Conservation (phyloP, 2,113 vertebrate genomes). For the Delphinus delphis region DNA sequence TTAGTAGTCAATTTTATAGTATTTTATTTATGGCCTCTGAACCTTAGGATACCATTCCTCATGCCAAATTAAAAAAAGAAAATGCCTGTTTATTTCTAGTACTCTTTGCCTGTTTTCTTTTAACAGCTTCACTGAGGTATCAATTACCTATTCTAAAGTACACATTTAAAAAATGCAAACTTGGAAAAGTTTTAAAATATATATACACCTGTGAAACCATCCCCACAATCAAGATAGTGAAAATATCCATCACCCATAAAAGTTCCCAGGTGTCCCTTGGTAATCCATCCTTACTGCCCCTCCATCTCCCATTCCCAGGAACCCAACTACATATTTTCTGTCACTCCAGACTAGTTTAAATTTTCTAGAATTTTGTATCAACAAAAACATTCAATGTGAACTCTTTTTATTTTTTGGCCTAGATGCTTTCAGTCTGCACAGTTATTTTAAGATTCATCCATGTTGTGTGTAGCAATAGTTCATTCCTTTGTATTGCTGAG, state of each 20-base stretch:
- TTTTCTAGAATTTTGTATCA: not conserved
- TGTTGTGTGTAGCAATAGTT: not conserved
- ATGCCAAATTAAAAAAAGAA: not conserved
- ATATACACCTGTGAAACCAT: not conserved
- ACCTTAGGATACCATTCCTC: not conserved
- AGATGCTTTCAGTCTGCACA: not conserved
- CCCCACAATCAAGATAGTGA: not conserved
- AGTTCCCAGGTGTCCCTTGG: not conserved
- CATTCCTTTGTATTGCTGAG: not conserved
- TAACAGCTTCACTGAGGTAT: not conserved
- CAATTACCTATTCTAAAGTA: not conserved
- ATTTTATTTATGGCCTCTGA: not conserved
- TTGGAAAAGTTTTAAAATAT: not conserved
- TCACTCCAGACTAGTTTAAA: not conserved
- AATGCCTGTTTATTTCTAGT: not conserved
- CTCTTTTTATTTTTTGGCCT: not conserved
- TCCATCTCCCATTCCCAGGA: not conserved
- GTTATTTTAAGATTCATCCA: not conserved
- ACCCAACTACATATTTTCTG: not conserved
- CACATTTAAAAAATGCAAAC: not conserved
- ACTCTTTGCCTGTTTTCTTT: not conserved
- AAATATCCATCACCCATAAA: not conserved
- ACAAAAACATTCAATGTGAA: not conserved
- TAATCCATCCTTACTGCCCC: not conserved
- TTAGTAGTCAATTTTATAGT: not conserved